Conservation (phyloP, 2,888 invertebrate genomes). For the Calephelis perditalis region DNA sequence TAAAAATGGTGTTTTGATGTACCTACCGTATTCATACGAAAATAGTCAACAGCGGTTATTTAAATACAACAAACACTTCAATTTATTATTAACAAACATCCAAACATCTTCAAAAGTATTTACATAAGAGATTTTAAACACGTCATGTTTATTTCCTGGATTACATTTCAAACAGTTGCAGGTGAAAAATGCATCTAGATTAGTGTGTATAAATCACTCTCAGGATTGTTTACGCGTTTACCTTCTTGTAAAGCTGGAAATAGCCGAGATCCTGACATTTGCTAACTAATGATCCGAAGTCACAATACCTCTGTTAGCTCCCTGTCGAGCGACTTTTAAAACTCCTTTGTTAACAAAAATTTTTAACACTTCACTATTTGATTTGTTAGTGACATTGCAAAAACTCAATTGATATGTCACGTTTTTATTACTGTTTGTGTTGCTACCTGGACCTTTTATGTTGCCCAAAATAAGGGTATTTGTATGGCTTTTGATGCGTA, state of each 20-base stretch:
- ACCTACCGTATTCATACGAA: too few species aligned
- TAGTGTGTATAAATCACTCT: conserved; percentile 53
- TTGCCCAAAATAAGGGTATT: conserved; percentile 51
- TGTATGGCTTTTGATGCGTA: conserved; percentile 25
- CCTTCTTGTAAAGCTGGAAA: conserved; percentile 52
- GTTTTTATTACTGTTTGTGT: conserved; percentile 71
- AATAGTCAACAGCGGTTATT: too few species aligned
- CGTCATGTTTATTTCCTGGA: conserved; percentile 1
- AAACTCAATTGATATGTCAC: conserved; percentile 69
- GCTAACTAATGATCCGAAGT: conserved; percentile 11
- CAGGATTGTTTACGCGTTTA: conserved; percentile 63
- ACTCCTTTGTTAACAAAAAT: conserved; percentile 56
- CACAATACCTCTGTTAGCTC: conserved; percentile 11
- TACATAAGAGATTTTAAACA: conserved; percentile 6
- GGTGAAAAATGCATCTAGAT: conserved; percentile 42
- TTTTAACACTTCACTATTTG: conserved; percentile 74
- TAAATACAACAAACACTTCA: too few species aligned
- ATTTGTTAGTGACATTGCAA: conserved; percentile 67
- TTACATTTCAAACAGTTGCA: conserved; percentile 32
- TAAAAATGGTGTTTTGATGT: too few species aligned
- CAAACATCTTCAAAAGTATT: conserved; percentile 14
- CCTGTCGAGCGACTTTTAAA: conserved; percentile 34
- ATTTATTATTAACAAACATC: too few species aligned
- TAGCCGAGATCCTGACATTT: conserved; percentile 6
- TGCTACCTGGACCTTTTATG: conserved; percentile 63